Evolutionary conservation across 2,797 vertebrate genomes (phyloP), one percentile per base, ranked within the genome.

Genomic region (Falco cherrug): DNA sequence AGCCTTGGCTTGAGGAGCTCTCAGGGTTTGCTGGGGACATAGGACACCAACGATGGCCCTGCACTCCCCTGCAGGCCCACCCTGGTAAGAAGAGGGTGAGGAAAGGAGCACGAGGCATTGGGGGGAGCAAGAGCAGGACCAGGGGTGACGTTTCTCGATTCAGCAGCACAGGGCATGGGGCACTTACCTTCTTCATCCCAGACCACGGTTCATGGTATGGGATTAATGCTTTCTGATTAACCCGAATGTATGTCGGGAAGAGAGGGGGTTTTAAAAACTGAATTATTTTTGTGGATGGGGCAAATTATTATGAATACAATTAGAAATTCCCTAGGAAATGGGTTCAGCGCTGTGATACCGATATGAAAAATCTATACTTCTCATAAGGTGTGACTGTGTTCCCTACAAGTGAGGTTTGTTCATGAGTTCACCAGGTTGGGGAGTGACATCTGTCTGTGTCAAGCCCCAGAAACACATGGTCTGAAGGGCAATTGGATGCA

Each of bases 31-130:
- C 2, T 16, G 41, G 29, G 56, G 51, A 33, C 31, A 8, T 0
- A 4, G 71, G 51, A 48, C 47, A 59, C 16, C 45, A 16, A 33
- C 4, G 4, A 26, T 4, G 17, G 39, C 41, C 17, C 37, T 35
- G 19, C 7, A 6, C 7, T 33, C 14, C 43, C 11, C 43, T 2
- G 4, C 2, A 3, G 45, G 35, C 37, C 33, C 48, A 11, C 17
- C 26, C 21, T 31, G 10, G 26, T 31, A 11, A 53, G 47, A 5
- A 16, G 31, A 35, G 13, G 57, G 18, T 2, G 24, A 50, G 54
- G 35, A 29, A 41, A 39, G 57, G 57, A 37, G 43, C 5, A 11
- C 0, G 1, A 43, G 33, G 6, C 33, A 22, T 0, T 0, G 1
- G 16, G 21, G 28, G 45, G 29, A 61, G 28, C 20, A 15, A 37